Base-by-base conservation (phyloP, 2,888 invertebrate species). In the Lasius platythorax region DNA sequence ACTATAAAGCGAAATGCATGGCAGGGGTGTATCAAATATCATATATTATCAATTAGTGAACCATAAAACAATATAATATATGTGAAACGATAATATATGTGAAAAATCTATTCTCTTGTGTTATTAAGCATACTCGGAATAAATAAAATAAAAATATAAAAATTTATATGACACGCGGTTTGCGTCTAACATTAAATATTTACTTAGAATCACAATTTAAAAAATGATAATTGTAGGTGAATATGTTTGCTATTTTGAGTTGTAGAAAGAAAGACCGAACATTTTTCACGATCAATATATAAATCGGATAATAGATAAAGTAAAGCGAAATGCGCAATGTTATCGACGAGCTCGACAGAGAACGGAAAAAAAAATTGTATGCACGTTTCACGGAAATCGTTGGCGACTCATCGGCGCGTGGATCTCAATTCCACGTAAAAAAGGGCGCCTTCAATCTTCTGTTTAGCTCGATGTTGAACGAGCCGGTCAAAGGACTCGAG, bases 391-490 rank as follows among this genome's bases (percentile, higher is more conserved):
- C 40, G 56, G n/a, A 78, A 78, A 61, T 56, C 40, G 78, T 40
- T 30, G 56, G 28, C 70, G 50, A 53, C n/a, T 40, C 40, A 70
- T 37, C 70, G 70, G 6, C 70, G 76, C 40, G 56, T 15, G 40
- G 68, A 53, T 30, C n/a, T 70, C 73, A 23, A 68, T 68, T 58
- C 15, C 73, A 53, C 3, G 37, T 30, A n/a, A 46, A 53, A 53
- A 53, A 53, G 61, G 46, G 15, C n/a, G 40, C 64, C 28, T 30
- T 43, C 15, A 64, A 56, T 28, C 72, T 75, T n/a, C 50, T 82
- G 73, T 88, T 88, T 83, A 76, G 43, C 66, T 73, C 72, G 23
- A n/a, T 70, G 12, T 37, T n/a, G 53, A 70, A 40, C 2, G 53
- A 68, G 64, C 58, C 33, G 33, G 28, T 46, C 56, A 30, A 66